Base-by-base conservation (phyloP, 2,888 invertebrate species). In the Girardia tigrina region DNA sequence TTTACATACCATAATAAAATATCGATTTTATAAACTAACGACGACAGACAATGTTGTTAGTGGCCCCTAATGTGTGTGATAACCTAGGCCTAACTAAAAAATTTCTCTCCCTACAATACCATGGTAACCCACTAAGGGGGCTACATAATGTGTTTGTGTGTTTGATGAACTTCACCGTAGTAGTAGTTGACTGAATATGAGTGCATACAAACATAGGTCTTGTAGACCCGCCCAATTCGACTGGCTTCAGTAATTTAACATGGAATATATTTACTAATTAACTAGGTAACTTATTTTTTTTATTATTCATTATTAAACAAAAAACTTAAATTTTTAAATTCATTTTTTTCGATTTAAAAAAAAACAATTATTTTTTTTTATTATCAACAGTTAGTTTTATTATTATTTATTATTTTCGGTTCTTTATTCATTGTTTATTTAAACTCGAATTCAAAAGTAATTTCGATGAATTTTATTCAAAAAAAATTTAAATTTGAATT, bases 11-110 rank as follows among this genome's bases (percentile, higher is more conserved):
- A 56, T 56, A 20, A 56, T 56, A 56, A n/a, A 56, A 56, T 56
- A 56, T 56, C 56, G 56, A 56, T 56, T 56, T n/a, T n/a, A n/a
- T 56, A 56, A 20, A 56, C 56, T 56, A 56, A 56, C 56, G n/a
- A 56, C 56, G n/a, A 56, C 56, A 56, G 56, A 56, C 56, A 56
- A 56, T n/a, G 56, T 56, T 56, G 56, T 56, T 56, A 56, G 56
- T 56, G 56, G 56, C 56, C 56, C 56, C 56, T 56, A 56, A 56
- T 56, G 56, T 56, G 56, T 56, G 56, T 56, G 56, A 56, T 56
- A 56, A 56, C 56, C 56, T 56, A 56, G 56, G 56, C 56, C 23
- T 56, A 4, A 23, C 56, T 56, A 56, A 56, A 56, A 8, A 56
- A 56, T 56, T 56, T 56, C 56, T 56, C 56, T 56, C 56, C 56